phyloP scores from a whole-genome alignment of 1,140 invertebrate species.

The Euschistus heros region DNA sequence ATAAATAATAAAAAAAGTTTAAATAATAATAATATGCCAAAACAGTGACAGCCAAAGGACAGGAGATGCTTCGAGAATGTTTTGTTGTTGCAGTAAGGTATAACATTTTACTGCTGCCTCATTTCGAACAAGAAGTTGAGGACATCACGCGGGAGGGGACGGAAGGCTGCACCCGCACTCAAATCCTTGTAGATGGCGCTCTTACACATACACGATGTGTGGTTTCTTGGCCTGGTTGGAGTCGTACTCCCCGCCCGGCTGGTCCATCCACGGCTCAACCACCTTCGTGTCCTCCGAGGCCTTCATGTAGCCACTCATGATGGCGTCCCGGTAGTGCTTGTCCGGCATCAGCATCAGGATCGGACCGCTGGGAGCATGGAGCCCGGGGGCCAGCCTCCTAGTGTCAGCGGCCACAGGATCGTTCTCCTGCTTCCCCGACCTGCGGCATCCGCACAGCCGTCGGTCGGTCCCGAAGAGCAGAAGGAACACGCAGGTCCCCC shows the following conservation, averaged over 20 bases:
- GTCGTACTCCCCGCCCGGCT: slow-evolving; percentile 3
- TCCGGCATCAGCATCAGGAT: slow-evolving; percentile 28
- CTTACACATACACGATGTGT: slow-evolving; percentile 26
- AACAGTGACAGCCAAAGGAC: neutral
- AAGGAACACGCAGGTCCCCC: slow-evolving; percentile 35
- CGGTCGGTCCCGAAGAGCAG: slow-evolving; percentile 45
- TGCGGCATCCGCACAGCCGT: slow-evolving; percentile 34
- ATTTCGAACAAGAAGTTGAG: neutral
- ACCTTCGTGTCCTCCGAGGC: slow-evolving; percentile 46
- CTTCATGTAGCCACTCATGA: slow-evolving; percentile 43
- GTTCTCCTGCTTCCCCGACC: slow-evolving; percentile 34
- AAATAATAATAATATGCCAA: too few species aligned
- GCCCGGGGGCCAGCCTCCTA: slow-evolving; percentile 39
- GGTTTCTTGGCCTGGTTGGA: slow-evolving; percentile 18
- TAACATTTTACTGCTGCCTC: neutral
- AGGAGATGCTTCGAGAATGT: neutral
- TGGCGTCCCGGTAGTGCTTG: slow-evolving; percentile 33
- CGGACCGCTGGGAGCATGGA: slow-evolving; percentile 22
- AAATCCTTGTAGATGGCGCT: neutral
- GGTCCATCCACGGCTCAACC: slow-evolving; percentile 43
- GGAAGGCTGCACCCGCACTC: neutral
- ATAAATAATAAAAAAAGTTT: too few species aligned
- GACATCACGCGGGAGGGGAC: neutral
- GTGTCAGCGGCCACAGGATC: slow-evolving; percentile 31
- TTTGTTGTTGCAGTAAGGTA: neutral